A percentile compares a stretch with the other conserved stretches of the same genome.
Evolutionary conservation across 2,113 vertebrate genomes (phyloP).

Genomic region (Varanus komodoensis): DNA sequence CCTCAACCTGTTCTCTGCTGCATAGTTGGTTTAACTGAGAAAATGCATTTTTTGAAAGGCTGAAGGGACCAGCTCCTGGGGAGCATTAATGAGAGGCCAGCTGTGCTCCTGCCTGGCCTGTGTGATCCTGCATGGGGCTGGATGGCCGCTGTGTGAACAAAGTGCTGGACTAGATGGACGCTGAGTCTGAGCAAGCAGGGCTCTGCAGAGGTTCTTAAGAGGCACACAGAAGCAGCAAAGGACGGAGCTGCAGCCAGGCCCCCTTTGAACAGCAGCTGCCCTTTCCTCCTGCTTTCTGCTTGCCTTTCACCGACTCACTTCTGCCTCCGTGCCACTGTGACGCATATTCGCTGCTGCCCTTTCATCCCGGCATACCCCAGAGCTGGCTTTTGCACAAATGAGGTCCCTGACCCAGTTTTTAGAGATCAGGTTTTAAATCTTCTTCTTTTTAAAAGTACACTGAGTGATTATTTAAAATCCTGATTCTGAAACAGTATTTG

Average conservation of each 20-base stretch:
- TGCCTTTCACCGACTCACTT: not conserved
- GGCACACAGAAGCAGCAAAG: not conserved
- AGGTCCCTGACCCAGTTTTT: not conserved
- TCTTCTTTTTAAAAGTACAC: not conserved
- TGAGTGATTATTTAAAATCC: constrained; percentile 16
- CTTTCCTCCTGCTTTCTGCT: not conserved
- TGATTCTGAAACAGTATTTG: constrained; percentile 11
- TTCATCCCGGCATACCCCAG: not conserved
- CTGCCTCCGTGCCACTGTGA: not conserved
- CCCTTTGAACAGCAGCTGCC: not conserved
- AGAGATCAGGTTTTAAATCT: not conserved
- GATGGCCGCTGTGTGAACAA: no score
- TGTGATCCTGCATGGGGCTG: no score
- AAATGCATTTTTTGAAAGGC: not conserved
- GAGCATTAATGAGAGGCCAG: no score
- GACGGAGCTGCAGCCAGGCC: not conserved
- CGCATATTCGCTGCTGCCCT: not conserved
- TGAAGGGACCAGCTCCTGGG: no score
- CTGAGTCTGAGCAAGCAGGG: no score
- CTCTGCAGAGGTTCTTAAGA: no score
- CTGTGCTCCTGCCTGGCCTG: no score
- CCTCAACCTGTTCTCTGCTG: no score
- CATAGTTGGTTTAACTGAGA: no score
- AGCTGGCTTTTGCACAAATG: not conserved
- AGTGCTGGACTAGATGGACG: no score